A percentile compares a stretch with the other conserved stretches of the same genome.
Evolutionary conservation across 2,797 vertebrate genomes (phyloP).

Genomic region (Australoheros facetus): DNA sequence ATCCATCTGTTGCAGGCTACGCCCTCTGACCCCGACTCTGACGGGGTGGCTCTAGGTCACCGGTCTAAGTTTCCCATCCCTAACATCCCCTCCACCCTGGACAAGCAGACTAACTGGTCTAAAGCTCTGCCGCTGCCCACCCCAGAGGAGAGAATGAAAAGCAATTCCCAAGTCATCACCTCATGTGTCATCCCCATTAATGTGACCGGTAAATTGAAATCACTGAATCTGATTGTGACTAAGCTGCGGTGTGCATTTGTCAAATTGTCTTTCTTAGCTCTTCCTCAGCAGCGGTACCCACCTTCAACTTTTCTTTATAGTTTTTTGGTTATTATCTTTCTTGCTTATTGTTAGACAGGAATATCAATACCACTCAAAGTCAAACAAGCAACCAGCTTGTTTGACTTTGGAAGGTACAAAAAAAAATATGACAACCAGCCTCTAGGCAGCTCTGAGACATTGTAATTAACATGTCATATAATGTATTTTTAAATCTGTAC

Average conservation of each 20-base stretch:
- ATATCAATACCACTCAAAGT: background rate
- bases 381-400: background rate
- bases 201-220: slow-evolving; percentile 89
- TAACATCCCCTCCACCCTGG: slow-evolving; percentile 96
- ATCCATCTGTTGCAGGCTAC: slow-evolving; percentile 87
- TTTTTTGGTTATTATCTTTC: background rate
- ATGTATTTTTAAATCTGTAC: background rate
- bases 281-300: background rate
- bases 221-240: slow-evolving; percentile 1
- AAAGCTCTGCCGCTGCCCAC: slow-evolving; percentile 95
- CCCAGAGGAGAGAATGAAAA: slow-evolving; percentile 97
- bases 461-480: background rate
- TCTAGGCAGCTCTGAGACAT: background rate
- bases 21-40: slow-evolving; percentile 88
- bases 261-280: background rate
- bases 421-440: background rate
- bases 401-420: background rate
- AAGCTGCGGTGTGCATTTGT: background rate
- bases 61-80: slow-evolving; percentile 93
- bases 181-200: slow-evolving; percentile 99
- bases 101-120: slow-evolving; percentile 99
- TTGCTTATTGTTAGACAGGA: background rate
- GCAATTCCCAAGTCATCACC: slow-evolving; percentile 91
- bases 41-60: slow-evolving; percentile 90
- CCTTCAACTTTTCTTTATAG: background rate